Conservation (phyloP, 2,888 invertebrate genomes). For the Eustalomyia histrio region DNA sequence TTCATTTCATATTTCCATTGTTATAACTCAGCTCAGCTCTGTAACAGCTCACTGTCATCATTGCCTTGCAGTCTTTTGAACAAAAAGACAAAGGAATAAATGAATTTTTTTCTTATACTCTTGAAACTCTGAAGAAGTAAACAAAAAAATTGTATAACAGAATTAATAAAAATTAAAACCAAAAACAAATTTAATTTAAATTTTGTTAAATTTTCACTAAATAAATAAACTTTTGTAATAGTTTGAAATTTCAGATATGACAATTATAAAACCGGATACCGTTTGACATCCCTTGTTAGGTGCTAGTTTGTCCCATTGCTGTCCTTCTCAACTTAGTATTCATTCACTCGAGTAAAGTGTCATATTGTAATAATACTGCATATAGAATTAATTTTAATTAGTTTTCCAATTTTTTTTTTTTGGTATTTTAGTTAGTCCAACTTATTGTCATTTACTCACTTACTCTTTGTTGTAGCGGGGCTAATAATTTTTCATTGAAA, state of each 20-base stretch:
- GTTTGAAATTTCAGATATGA: too few species aligned
- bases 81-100: slow-evolving; percentile 1
- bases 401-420: background rate
- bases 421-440: background rate
- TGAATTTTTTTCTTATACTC: background rate
- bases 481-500: too few species aligned
- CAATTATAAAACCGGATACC: too few species aligned
- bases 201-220: too few species aligned
- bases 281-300: background rate
- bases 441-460: too few species aligned
- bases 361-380: background rate
- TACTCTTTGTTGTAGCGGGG: too few species aligned
- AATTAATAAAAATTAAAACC: too few species aligned
- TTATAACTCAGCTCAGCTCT: slow-evolving; percentile 1
- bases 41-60: slow-evolving; percentile 24
- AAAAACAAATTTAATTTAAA: too few species aligned
- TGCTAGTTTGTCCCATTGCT: background rate
- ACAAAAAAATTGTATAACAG: background rate
- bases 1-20: slow-evolving; percentile 37
- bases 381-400: background rate
- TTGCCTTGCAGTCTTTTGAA: slow-evolving; percentile 2
- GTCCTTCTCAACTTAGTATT: background rate
- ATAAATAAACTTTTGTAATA: too few species aligned
- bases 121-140: background rate
- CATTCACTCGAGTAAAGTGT: background rate